Conservation (phyloP, 2,888 invertebrate genomes). For the Coecobrya sp. region DNA sequence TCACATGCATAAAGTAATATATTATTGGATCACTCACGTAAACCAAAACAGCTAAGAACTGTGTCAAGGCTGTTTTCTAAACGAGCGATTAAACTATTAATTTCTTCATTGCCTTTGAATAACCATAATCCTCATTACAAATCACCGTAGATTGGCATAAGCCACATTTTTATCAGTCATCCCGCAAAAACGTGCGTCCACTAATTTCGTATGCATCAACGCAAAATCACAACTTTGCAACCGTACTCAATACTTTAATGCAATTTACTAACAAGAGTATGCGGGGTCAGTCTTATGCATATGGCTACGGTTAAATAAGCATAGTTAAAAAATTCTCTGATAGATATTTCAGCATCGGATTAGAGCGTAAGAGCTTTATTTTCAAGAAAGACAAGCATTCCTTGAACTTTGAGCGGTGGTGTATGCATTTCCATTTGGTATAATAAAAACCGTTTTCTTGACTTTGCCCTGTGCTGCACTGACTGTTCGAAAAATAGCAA, state of each 20-base stretch:
- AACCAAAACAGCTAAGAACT: constrained; percentile 10
- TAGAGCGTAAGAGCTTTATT: neutral
- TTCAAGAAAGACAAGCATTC: constrained; percentile 25
- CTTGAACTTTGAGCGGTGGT: constrained; percentile 64
- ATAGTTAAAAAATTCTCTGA: neutral
- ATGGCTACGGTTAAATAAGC: constrained; percentile 8
- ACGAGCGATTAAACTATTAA: constrained; percentile 26
- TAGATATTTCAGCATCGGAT: neutral
- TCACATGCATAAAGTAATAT: constrained; percentile 11
- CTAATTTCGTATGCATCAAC: neutral
- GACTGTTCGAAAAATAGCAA: neutral
- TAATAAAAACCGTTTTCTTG: constrained; percentile 23
- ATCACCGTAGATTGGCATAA: constrained; percentile 42
- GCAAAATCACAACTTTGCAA: neutral
- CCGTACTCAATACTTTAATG: neutral
- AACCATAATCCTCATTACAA: constrained; percentile 44
- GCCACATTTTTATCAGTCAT: neutral
- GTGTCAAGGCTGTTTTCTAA: constrained; percentile 29
- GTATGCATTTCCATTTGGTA: constrained; percentile 50
- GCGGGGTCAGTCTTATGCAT: neutral
- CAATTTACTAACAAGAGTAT: neutral
- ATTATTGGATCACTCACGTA: neutral
- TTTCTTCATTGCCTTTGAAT: neutral
- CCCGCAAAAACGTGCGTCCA: neutral
- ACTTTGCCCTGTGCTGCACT: constrained; percentile 26